These are phyloP conservation scores for Heliconius melpomene DNA, from an alignment of 1,140 invertebrate genomes.

Conservation along the genomic window DNA sequence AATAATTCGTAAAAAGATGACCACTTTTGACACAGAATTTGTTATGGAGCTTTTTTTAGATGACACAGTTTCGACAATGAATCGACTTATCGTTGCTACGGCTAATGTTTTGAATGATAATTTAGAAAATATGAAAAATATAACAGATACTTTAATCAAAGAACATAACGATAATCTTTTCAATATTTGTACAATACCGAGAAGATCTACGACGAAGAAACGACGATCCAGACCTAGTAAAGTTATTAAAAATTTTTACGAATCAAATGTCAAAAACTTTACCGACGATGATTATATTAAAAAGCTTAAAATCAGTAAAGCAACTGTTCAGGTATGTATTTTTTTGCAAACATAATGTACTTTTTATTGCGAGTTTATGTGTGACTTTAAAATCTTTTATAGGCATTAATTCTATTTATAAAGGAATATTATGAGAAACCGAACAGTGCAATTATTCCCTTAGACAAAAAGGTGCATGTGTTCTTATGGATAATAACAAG, in stretches of 20 bases:
- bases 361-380: neutral
- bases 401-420: constrained; percentile 63
- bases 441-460: constrained; percentile 47
- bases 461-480: constrained; percentile 73
- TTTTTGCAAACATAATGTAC: neutral
- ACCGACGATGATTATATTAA: constrained; percentile 60
- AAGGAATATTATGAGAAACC: constrained; percentile 50
- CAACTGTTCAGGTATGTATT: constrained; percentile 60
- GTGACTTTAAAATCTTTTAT: constrained; percentile 40
- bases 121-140: constrained; percentile 55
- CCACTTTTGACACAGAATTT: constrained; percentile 62
- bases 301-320: constrained; percentile 65
- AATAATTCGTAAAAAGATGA: constrained; percentile 34
- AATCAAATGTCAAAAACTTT: constrained; percentile 53
- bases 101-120: constrained; percentile 70
- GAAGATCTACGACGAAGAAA: neutral
- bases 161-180: constrained; percentile 43
- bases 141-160: constrained; percentile 51
- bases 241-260: constrained; percentile 50
- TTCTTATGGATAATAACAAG: constrained; percentile 66
- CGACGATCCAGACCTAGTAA: neutral
- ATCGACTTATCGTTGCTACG: constrained; percentile 60
- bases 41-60: constrained; percentile 70
- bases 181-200: neutral
- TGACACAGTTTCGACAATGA: constrained; percentile 62